Evolutionary conservation across 2,797 vertebrate genomes (phyloP).

Genomic region (Lithobates pipiens): DNA sequence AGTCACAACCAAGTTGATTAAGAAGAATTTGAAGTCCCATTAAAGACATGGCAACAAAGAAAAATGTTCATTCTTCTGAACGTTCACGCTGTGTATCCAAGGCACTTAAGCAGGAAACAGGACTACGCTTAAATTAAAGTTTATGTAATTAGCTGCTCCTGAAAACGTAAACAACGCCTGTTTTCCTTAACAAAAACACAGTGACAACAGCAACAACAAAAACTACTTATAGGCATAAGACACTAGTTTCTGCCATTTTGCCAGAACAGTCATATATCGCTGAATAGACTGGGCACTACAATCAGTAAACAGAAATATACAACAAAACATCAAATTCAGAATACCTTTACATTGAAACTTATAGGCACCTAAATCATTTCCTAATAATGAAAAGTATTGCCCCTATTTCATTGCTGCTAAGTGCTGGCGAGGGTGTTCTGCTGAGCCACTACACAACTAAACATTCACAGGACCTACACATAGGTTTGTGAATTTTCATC

Average conservation of each 20-base stretch:
- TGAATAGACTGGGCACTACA: conserved; percentile 31
- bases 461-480: not conserved
- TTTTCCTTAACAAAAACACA: conserved; percentile 36
- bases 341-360: not conserved
- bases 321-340: conserved; percentile 11
- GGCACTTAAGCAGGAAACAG: conserved; percentile 61
- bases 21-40: conserved; percentile 14
- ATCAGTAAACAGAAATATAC: conserved; percentile 19
- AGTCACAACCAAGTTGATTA: conserved; percentile 43
- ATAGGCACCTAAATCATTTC: conserved; percentile 31
- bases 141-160: conserved; percentile 38
- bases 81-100: conserved; percentile 42
- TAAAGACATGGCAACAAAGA: conserved; percentile 18
- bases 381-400: not conserved
- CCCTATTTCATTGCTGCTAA: conserved; percentile 18
- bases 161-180: conserved; percentile 33
- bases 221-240: conserved; percentile 32
- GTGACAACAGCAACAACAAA: conserved; percentile 36
- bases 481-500: not conserved
- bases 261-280: conserved; percentile 19
- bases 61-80: conserved; percentile 29
- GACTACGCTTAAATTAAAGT: conserved; percentile 33
- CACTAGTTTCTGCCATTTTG: conserved; percentile 29
- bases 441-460: not conserved
- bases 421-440: conserved; percentile 1